Percentiles rank a stretch among this genome's conserved stretches.
These are phyloP conservation scores for Notodonta ziczac DNA, from an alignment of 2,888 invertebrate genomes.

Conservation along the genomic window DNA sequence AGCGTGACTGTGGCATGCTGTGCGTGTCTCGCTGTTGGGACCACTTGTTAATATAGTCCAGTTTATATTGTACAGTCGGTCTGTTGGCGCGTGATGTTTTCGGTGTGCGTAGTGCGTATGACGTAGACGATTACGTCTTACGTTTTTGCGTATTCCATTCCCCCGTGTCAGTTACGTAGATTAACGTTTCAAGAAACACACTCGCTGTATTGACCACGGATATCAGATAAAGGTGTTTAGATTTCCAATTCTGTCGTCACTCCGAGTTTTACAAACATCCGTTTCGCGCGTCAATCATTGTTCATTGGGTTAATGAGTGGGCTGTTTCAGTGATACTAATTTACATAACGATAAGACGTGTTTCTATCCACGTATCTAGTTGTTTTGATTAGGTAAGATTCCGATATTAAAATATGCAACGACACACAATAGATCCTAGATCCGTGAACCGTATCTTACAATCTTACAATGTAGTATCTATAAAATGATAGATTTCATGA, in stretches of 20 bases:
- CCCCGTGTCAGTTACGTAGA: slow-evolving; percentile 6
- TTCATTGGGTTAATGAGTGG: not conserved
- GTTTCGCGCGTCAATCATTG: slow-evolving; percentile 13
- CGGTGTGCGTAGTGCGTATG: slow-evolving; percentile 4
- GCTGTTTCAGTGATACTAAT: not conserved
- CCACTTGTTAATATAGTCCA: slow-evolving; percentile 43
- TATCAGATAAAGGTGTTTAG: slow-evolving; percentile 22
- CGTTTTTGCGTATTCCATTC: not conserved
- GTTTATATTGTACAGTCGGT: slow-evolving; percentile 37
- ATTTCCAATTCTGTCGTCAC: slow-evolving; percentile 8
- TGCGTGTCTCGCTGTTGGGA: slow-evolving; percentile 26
- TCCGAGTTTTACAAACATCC: slow-evolving; percentile 29
- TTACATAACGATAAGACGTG: not conserved
- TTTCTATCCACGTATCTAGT: not conserved
- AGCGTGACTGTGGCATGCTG: slow-evolving; percentile 22
- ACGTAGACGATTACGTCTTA: not conserved
- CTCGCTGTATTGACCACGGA: slow-evolving; percentile 12
- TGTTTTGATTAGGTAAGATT: not conserved
- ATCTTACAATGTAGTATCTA: too few relatives aligned
- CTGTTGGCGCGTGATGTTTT: slow-evolving; percentile 29
- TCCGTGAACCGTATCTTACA: too few relatives aligned
- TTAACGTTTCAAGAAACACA: slow-evolving; percentile 13
- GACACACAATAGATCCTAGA: too few relatives aligned
- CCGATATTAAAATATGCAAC: too few relatives aligned
- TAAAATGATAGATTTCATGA: too few relatives aligned